Evolutionary conservation across 2,113 vertebrate genomes (phyloP), one percentile per base, ranked within the genome.

Genomic region (Rhynchopsitta pachyrhyncha): DNA sequence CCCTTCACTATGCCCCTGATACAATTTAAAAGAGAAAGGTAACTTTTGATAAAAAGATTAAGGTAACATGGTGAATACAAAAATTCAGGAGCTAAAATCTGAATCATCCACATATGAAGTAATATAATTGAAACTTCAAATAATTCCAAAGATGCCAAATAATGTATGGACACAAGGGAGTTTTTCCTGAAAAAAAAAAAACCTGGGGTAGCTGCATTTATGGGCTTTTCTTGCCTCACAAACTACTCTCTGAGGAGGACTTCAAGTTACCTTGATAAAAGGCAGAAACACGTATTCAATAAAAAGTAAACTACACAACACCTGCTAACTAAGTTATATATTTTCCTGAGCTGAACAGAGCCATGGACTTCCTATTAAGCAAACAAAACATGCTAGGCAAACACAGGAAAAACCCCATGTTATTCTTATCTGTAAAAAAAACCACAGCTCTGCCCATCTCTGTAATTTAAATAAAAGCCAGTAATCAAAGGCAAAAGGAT

Each of bases 381-480:
- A 92, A 79, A 37, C 1, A 6, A n/a, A 13, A 47, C 68, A 44
- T 5, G 0, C 23, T 55, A 66, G 4, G 19, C 23, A 78, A 87
- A 70, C 8, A 41, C 2, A 29, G 11, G 0, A 35, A 69, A 59
- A 63, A 11, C 0, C 3, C 4, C 19, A 31, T 17, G 3, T 37
- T 55, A 47, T 22, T 82, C 3, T n/a, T 67, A 68, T 44, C 46
- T 3, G 0, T 47, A 35, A 85, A 84, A 85, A 75, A 3, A 82
- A 39, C 18, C 28, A 68, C 5, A 90, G 57, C 28, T 90, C 60
- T 71, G 68, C 17, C 28, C 27, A 41, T 11, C 13, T 59, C 55
- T 49, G 28, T 22, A 75, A 85, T 67, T 79, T 76, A 50, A 95
- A 70, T 7, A 69, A 35, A 79, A 76, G 70, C 13, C 28, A 82